A percentile compares a stretch with the other conserved stretches of the same genome.
These are phyloP conservation scores for Salvelinus fontinalis DNA, from an alignment of 2,113 vertebrate genomes.

Conservation along the genomic window DNA sequence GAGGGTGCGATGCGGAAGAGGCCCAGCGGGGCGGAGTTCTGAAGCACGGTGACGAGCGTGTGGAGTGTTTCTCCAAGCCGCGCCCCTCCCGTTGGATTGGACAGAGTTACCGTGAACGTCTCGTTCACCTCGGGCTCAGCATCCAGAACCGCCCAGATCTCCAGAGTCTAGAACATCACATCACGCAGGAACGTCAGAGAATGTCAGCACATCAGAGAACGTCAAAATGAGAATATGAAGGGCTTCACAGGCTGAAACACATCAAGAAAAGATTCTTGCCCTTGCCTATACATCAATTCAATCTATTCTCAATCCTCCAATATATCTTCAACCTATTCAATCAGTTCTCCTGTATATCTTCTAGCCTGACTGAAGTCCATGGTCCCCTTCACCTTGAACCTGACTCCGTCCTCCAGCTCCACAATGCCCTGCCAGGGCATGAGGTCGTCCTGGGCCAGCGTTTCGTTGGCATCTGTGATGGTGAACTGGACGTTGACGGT, in stretches of 20 bases:
- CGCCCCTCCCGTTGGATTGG: conserved; percentile 88
- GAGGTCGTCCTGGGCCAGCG: conserved; percentile 82
- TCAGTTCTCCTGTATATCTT: too few relatives aligned
- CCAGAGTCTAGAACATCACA: conserved; percentile 74
- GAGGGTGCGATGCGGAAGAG: conserved; percentile 87
- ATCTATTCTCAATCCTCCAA: too few relatives aligned
- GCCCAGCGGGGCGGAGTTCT: conserved; percentile 90
- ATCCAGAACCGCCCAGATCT: conserved; percentile 87
- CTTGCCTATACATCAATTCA: too few relatives aligned
- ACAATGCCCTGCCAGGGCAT: conserved; percentile 86
- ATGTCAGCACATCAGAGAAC: too few relatives aligned
- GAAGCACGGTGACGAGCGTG: conserved; percentile 83
- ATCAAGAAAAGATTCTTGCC: too few relatives aligned
- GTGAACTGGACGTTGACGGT: conserved; percentile 85
- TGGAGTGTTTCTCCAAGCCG: conserved; percentile 81
- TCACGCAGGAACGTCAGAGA: neutral
- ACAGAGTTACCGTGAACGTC: conserved; percentile 85
- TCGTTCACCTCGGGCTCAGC: conserved; percentile 93
- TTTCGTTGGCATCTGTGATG: conserved; percentile 85
- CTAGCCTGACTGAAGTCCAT: too few relatives aligned
- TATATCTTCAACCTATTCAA: too few relatives aligned
- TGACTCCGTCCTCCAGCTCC: conserved; percentile 88
- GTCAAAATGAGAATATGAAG: neutral
- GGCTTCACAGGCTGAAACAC: too few relatives aligned
- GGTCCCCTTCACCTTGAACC: conserved; percentile 80